These are phyloP conservation scores for Phyllostomus hastatus DNA, from an alignment of 2,113 vertebrate genomes.

Conservation along the genomic window DNA sequence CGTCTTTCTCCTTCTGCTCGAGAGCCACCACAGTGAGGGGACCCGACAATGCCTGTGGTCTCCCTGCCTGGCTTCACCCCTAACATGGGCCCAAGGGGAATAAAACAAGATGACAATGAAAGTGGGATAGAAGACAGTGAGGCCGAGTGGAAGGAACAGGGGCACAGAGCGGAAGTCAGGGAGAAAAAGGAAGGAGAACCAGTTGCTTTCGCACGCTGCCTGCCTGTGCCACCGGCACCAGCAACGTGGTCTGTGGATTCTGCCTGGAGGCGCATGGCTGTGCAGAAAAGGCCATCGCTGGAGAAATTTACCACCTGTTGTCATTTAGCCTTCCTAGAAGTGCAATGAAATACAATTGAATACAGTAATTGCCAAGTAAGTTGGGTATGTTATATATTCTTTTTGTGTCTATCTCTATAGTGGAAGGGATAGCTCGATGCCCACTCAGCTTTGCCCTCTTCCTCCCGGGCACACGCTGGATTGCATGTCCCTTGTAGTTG, in stretches of 20 bases:
- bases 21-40: neutral
- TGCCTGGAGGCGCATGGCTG: neutral
- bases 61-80: neutral
- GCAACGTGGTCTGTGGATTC: neutral
- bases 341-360: neutral
- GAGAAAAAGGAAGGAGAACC: neutral
- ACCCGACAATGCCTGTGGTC: too few relatives aligned
- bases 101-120: neutral
- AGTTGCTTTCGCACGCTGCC: neutral
- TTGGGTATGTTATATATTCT: neutral
- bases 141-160: neutral
- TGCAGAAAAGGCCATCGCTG: neutral
- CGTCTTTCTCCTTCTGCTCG: neutral
- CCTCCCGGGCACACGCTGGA: accelerated
- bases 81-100: neutral
- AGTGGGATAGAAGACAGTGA: neutral
- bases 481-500: neutral
- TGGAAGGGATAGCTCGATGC: too few relatives aligned
- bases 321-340: neutral
- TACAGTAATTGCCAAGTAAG: neutral
- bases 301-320: neutral
- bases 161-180: accelerated
- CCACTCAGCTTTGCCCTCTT: neutral
- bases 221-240: too few relatives aligned
- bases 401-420: neutral